Percentiles rank a stretch among this genome's conserved stretches.
Evolutionary conservation across 1,140 invertebrate genomes (phyloP).

Genomic region (Conopomorpha cramerella): DNA sequence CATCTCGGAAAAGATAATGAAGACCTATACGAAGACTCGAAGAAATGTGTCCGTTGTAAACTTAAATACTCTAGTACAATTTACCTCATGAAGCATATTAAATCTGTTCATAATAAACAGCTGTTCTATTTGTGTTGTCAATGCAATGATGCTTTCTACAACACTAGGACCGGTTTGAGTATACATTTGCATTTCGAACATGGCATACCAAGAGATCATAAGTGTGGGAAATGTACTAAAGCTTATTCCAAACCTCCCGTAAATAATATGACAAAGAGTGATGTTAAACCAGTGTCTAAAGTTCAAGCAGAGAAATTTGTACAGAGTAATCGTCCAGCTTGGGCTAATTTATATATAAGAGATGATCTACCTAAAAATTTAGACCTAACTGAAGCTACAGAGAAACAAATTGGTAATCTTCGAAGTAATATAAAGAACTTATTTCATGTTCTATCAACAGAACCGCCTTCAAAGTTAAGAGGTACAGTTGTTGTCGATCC

Average conservation of each 20-base stretch:
- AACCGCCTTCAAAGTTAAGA: not conserved
- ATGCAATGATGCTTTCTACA: not conserved
- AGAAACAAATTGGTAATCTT: not conserved
- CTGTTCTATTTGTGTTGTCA: not conserved
- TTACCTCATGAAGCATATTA: not conserved
- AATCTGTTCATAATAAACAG: not conserved
- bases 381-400: not conserved
- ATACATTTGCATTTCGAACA: not conserved
- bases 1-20: not conserved
- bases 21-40: not conserved
- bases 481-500: too few species aligned
- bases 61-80: not conserved
- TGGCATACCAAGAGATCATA: not conserved
- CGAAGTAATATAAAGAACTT: not conserved
- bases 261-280: too few species aligned
- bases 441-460: not conserved
- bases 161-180: not conserved
- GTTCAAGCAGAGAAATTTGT: not conserved
- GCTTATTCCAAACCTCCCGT: not conserved
- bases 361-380: not conserved
- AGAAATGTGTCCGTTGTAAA: not conserved
- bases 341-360: not conserved
- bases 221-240: not conserved
- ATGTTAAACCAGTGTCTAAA: too few species aligned
- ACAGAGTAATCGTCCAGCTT: not conserved